Percentiles rank a stretch among this genome's conserved stretches.
These are phyloP conservation scores for Myanophis thanlyinensis DNA, from an alignment of 2,113 vertebrate genomes.

Conservation along the genomic window DNA sequence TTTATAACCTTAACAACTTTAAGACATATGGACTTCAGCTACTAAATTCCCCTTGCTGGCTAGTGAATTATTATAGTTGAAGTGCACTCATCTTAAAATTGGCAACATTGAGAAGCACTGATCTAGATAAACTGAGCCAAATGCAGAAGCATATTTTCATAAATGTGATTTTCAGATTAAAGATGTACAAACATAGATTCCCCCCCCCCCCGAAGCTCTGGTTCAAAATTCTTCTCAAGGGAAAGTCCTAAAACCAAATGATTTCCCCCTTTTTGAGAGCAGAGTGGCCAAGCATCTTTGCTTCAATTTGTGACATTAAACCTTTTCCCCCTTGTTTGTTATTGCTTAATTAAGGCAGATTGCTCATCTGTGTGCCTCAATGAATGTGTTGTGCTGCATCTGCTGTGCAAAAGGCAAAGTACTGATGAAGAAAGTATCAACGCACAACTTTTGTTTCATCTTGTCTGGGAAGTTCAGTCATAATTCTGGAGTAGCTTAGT, in stretches of 20 bases:
- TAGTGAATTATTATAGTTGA: not conserved
- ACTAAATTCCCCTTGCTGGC: not conserved
- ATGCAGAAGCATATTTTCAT: conserved; percentile 28
- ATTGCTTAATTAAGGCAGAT: not conserved
- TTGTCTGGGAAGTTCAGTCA: not conserved
- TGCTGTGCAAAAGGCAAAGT: not conserved
- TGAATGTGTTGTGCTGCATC: not conserved
- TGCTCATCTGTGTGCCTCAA: not conserved
- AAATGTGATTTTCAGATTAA: conserved; percentile 24
- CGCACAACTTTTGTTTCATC: not conserved
- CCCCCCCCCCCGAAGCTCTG: not conserved
- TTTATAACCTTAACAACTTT: not conserved
- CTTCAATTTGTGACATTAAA: not conserved
- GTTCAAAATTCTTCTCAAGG: not conserved
- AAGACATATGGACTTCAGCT: not conserved
- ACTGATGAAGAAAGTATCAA: not conserved
- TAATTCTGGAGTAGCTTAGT: conserved; percentile 18
- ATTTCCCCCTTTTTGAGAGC: not conserved
- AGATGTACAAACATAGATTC: not conserved
- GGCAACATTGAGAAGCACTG: not conserved
- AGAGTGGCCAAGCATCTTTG: not conserved
- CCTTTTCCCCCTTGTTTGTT: not conserved
- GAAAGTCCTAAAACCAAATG: not conserved
- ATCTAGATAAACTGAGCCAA: conserved; percentile 38
- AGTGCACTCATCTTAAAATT: not conserved